These are phyloP conservation scores for Podarcis raffonei DNA, from an alignment of 2,113 vertebrate species.

Conservation along the genomic window DNA sequence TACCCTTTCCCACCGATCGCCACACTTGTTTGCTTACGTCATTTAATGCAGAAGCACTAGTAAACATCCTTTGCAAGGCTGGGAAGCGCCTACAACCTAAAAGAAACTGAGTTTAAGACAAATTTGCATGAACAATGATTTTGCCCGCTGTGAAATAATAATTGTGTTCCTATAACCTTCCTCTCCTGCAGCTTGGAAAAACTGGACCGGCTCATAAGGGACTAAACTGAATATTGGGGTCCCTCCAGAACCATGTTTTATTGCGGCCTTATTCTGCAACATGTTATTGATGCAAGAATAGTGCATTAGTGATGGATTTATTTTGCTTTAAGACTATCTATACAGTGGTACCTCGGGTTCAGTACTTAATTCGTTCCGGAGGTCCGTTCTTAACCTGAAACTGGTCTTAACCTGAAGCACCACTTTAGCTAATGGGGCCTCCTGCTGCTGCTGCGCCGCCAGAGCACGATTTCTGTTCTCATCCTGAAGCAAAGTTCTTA, in stretches of 20 bases:
- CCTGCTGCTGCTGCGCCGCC: no score
- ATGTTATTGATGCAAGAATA: no score
- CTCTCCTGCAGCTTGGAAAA: background rate
- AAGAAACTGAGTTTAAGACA: background rate
- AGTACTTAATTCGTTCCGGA: no score
- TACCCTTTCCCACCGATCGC: constrained; percentile 20
- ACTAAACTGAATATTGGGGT: background rate
- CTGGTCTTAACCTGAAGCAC: no score
- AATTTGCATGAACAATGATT: background rate
- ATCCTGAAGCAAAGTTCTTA: no score
- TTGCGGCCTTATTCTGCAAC: no score
- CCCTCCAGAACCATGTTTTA: background rate
- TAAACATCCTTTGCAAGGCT: background rate
- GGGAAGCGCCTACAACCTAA: background rate
- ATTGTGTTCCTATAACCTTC: background rate
- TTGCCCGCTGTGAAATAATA: background rate
- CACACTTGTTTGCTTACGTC: constrained; percentile 9
- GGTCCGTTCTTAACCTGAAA: no score
- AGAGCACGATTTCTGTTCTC: no score
- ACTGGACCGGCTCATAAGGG: background rate
- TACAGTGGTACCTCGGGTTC: no score
- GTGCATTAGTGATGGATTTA: no score
- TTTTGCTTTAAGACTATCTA: no score
- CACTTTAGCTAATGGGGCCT: no score
- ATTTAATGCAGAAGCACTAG: background rate